These are phyloP conservation scores for Lochmaea capreae DNA, from an alignment of 2,888 invertebrate species.

Conservation along the genomic window DNA sequence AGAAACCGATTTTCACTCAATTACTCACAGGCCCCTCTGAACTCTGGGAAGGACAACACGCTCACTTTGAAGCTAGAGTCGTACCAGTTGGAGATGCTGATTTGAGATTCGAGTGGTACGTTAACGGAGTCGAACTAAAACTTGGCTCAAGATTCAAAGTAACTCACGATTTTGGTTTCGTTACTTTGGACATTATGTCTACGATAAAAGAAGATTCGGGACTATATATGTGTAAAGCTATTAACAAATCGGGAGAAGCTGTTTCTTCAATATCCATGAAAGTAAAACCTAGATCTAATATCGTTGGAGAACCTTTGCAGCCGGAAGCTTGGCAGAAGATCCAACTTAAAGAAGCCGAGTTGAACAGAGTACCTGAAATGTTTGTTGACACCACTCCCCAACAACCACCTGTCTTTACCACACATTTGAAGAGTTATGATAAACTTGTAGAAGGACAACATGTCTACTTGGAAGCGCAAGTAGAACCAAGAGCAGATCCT, in stretches of 20 bases:
- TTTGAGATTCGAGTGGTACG: constrained; percentile 94
- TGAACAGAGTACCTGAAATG: constrained; percentile 90
- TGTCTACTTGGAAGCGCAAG: constrained; percentile 88
- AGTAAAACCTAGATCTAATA: constrained; percentile 85
- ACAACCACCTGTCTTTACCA: constrained; percentile 96
- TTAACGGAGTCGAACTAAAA: constrained; percentile 92
- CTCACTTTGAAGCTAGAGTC: constrained; percentile 91
- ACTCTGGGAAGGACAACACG: constrained; percentile 91
- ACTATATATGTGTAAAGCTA: constrained; percentile 93
- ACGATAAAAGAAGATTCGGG: constrained; percentile 92
- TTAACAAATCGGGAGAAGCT: constrained; percentile 93
- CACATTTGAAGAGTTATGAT: constrained; percentile 87
- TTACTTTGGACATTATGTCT: constrained; percentile 90
- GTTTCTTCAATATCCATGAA: constrained; percentile 92
- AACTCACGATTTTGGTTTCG: constrained; percentile 93
- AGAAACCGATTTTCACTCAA: constrained; percentile 93
- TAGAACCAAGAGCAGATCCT: constrained; percentile 90
- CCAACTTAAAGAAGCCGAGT: constrained; percentile 89
- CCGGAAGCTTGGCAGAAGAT: constrained; percentile 95
- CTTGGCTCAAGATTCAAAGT: constrained; percentile 93
- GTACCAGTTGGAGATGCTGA: constrained; percentile 95
- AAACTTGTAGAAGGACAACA: constrained; percentile 88
- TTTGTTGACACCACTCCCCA: constrained; percentile 86
- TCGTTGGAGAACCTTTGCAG: constrained; percentile 86
- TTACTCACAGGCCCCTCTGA: constrained; percentile 88